Evolutionary conservation across 2,888 invertebrate genomes (phyloP), one percentile per base, ranked within the genome.

Genomic region (Drosophila basisetae): DNA sequence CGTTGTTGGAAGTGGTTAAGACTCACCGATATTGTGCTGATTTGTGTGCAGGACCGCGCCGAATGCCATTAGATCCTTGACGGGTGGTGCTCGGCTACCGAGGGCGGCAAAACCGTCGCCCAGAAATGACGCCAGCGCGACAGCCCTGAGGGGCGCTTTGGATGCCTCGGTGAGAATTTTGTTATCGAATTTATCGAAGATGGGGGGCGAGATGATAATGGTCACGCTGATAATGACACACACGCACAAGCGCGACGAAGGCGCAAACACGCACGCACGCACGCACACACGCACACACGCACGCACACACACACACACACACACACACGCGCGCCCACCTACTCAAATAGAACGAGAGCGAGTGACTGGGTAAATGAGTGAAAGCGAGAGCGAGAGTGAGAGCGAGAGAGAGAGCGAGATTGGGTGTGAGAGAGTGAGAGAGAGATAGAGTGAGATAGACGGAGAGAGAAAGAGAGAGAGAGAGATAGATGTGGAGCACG

Each of bases 101-200:
- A 93, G 93, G 92, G 93, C 93, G 91, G 94, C 91, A 91, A 93
- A 94, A 83, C 93, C 93, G 92, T 94, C 93, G 92, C 94, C 93
- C 92, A 94, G 91, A 92, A 93, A 94, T 92, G 94, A 94, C 93
- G 94, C 94, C 93, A 94, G 93, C 92, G 94, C 94, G 93, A 93
- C 93, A 92, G 94, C 94, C 94, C 94, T 93, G 88, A 93, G 93
- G 94, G 94, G 94, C 93, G 93, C 92, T 92, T 93, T 94, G 70
- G 93, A 92, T 82, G 92, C 92, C 91, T 94, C 94, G 93, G 94
- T 94, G 86, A 94, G 93, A 94, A 94, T 94, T 93, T 93, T 93
- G 93, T 92, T 88, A 78, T 83, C 84, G 79, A 89, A 81, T 84
- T 71, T 89, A 62, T 80, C 74, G 83, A 78, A 65, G 79, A 76